Evolutionary conservation across 2,113 vertebrate species (phyloP).

Genomic region (Dromaius novaehollandiae): DNA sequence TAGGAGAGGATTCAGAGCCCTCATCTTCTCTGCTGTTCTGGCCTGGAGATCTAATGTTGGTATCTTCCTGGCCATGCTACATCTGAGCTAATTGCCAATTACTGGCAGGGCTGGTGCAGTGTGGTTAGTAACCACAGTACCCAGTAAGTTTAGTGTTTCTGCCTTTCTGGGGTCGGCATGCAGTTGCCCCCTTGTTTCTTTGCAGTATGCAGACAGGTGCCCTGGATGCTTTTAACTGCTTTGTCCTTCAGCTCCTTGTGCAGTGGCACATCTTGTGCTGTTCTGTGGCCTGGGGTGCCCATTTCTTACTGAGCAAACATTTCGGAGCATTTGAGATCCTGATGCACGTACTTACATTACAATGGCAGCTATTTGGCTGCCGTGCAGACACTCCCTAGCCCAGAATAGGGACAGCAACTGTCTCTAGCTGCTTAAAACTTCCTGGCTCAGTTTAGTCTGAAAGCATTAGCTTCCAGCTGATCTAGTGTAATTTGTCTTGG

Average conservation of each 20-base stretch:
- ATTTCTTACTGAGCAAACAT: background rate
- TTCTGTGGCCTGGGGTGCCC: accelerated
- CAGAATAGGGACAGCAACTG: background rate
- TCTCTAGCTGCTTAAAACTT: background rate
- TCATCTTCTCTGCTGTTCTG: background rate
- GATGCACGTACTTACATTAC: accelerated
- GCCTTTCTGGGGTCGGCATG: background rate
- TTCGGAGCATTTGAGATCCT: accelerated
- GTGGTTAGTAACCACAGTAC: background rate
- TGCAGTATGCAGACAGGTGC: background rate
- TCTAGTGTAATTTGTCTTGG: background rate
- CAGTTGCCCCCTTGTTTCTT: background rate
- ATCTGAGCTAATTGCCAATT: background rate
- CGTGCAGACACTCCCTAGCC: background rate
- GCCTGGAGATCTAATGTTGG: background rate
- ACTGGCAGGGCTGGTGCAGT: background rate
- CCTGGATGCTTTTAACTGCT: background rate
- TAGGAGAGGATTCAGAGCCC: background rate
- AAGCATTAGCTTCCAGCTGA: background rate
- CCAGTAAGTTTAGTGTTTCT: background rate
- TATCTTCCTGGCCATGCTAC: background rate
- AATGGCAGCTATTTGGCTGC: background rate
- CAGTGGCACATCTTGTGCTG: background rate
- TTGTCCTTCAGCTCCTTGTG: background rate
- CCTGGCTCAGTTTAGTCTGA: background rate